Conservation (phyloP, 2,113 vertebrate species). For the Nanorana parkeri region DNA sequence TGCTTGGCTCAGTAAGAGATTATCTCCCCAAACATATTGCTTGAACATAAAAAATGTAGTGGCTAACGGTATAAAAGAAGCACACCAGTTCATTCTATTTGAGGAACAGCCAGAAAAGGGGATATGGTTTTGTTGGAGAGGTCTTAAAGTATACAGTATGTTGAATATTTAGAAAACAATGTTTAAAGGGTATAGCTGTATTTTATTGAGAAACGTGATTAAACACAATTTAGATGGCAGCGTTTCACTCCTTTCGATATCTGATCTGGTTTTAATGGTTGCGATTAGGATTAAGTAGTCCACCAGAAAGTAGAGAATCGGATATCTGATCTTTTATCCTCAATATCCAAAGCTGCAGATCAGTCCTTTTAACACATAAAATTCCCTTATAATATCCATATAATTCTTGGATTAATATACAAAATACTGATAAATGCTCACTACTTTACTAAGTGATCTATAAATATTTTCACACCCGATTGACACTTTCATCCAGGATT, state of each 20-base stretch:
- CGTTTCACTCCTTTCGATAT: conserved; percentile 10
- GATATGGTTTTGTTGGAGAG: too few relatives aligned
- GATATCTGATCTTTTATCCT: conserved; percentile 12
- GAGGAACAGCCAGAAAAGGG: too few relatives aligned
- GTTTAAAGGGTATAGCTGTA: neutral
- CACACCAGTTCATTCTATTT: too few relatives aligned
- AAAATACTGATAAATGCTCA: neutral
- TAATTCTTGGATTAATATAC: conserved; percentile 35
- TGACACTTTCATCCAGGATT: too few relatives aligned
- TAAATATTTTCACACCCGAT: too few relatives aligned
- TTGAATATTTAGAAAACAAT: neutral
- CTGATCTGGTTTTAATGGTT: conserved; percentile 6
- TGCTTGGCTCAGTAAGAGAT: too few relatives aligned
- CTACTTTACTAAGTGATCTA: neutral
- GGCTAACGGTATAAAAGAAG: too few relatives aligned
- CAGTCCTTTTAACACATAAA: conserved; percentile 12
- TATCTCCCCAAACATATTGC: too few relatives aligned
- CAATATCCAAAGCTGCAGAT: conserved; percentile 13
- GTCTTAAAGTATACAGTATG: too few relatives aligned
- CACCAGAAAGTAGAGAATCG: conserved; percentile 17
- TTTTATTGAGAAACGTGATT: neutral
- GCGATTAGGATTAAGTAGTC: conserved; percentile 17
- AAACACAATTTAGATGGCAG: neutral
- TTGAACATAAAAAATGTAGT: too few relatives aligned
- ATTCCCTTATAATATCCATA: neutral